Evolutionary conservation across 1,140 invertebrate genomes (phyloP), one percentile per base, ranked within the genome.

Genomic region (Formica selysi): DNA sequence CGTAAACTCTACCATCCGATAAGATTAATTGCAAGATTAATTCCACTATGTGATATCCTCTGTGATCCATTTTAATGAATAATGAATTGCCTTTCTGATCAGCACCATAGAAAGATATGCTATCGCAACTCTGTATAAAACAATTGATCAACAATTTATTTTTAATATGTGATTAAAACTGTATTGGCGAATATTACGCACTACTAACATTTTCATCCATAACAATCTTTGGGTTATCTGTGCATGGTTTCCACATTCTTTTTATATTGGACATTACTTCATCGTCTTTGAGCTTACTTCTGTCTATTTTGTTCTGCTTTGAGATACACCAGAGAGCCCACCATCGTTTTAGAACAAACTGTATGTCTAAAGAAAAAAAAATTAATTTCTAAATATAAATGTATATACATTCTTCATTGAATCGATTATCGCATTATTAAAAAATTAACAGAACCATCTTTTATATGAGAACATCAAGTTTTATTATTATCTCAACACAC

Each of bases 1-100:
- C 94, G 65, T 96, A 96, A 5, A 89, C 86, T 38, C 89, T 94
- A 22, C 96, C 96, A 91, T 96, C 94, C 16, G 92, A 74, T 71
- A 96, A 90, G 54, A 93, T 94, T 13, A 96, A 87, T 65, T 94
- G 91, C 0, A 96, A 79, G 3, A 92, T 92, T 2, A 96, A 89
- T 91, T 96, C 95, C 2, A 94, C 93, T 1, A 93, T 74, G 13
- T 92, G 86, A 68, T 51, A 90, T 85, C 81, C 91, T 93, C 79
- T 90, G 59, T 93, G 94, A 11, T 93, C 91, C 26, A 96, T 93
- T 11, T 92, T 93, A n/a, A 96, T 70, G 26, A 94, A 80, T 1
- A 96, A 6, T 3, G 93, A 92, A 38, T 93, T 91, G 1, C 95
- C 95, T 16, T 95, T 94, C 0, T 94, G 89, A n/a, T 95, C 94